Evolutionary conservation across 1,140 invertebrate species (phyloP), one percentile per base, ranked within the genome.

Genomic region (Papilio aristodemus): DNA sequence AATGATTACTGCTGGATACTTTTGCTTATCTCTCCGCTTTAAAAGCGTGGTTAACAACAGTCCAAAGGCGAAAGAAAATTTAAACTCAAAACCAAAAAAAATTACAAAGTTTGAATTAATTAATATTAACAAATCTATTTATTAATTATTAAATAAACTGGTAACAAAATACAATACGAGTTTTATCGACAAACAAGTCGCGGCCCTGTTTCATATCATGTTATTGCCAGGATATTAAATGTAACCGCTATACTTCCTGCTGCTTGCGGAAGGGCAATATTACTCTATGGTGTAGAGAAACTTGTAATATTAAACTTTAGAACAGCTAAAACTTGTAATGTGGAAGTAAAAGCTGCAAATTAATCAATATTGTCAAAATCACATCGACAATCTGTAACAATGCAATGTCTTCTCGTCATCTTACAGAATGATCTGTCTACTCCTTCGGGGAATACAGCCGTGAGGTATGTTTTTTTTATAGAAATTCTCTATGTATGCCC

Each of bases 181-280:
- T 11, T 50, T 54, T 67, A 69, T 74, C 73, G 67, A 72, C 60
- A 63, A 22, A 66, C 41, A 13, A 13, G 50, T 0, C 10, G 9
- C 67, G 63, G 19, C 71, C 38, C 67, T 71, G 64, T 67, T 27
- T 63, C 68, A 71, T 69, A 68, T 70, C 50, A 71, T 73, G 62
- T 74, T 60, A 67, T 66, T 67, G 68, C 39, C 71, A 75, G 78
- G 75, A 80, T 83, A 79, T 80, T 77, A 75, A 73, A 81, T 79
- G 72, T 74, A 79, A 79, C 72, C 71, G 58, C 71, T 68, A 75
- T 76, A 79, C 76, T 78, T 84, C 82, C 79, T 75, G 71, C 71
- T 17, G 59, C 36, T 38, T 62, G 36, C 67, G 59, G 50, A 70
- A 63, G 60, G 68, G 58, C 58, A 67, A 67, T 70, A 67, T 43